Evolutionary conservation across 2,797 vertebrate genomes (phyloP).

Genomic region (Argyrosomus regius): DNA sequence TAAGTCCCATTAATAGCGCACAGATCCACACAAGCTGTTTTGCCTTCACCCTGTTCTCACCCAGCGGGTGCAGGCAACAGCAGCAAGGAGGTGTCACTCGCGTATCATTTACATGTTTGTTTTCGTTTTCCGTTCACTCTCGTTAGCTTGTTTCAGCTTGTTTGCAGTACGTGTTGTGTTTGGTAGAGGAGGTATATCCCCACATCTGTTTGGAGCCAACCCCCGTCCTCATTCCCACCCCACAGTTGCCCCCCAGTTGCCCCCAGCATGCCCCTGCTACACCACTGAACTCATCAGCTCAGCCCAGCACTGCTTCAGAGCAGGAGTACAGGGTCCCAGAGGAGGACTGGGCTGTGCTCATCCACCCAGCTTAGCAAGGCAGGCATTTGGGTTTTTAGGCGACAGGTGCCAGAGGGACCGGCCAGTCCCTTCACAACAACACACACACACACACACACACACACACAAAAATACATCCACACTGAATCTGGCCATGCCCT

Average conservation of each 20-base stretch:
- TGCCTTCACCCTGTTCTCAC: slow-evolving; percentile 28
- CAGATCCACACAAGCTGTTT: slow-evolving; percentile 73
- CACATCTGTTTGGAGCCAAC: slow-evolving; percentile 44
- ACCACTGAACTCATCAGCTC: slow-evolving; percentile 62
- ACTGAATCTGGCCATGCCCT: slow-evolving; percentile 78
- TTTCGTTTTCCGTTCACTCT: slow-evolving; percentile 18
- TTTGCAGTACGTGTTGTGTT: slow-evolving; percentile 25
- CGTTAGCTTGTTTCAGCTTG: slow-evolving; percentile 20
- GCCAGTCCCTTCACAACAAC: slow-evolving; percentile 66
- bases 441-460: slow-evolving; percentile 55
- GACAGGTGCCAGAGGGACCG: slow-evolving; percentile 86
- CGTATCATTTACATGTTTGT: slow-evolving; percentile 41
- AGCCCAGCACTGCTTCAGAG: slow-evolving; percentile 37
- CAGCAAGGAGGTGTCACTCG: slow-evolving; percentile 14
- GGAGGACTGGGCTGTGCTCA: slow-evolving; percentile 73
- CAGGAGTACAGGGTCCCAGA: slow-evolving; percentile 71
- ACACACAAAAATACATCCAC: slow-evolving; percentile 65
- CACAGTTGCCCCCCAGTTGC: slow-evolving; percentile 47
- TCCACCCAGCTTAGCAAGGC: slow-evolving; percentile 76
- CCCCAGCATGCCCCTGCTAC: slow-evolving; percentile 53
- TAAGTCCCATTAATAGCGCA: slow-evolving; percentile 78
- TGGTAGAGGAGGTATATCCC: slow-evolving; percentile 13
- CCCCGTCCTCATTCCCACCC: slow-evolving; percentile 6
- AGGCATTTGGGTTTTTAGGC: slow-evolving; percentile 79
- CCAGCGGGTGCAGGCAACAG: slow-evolving; percentile 2